phyloP scores from a whole-genome alignment of 2,888 invertebrate genomes.

The Euplagia quadripunctaria region DNA sequence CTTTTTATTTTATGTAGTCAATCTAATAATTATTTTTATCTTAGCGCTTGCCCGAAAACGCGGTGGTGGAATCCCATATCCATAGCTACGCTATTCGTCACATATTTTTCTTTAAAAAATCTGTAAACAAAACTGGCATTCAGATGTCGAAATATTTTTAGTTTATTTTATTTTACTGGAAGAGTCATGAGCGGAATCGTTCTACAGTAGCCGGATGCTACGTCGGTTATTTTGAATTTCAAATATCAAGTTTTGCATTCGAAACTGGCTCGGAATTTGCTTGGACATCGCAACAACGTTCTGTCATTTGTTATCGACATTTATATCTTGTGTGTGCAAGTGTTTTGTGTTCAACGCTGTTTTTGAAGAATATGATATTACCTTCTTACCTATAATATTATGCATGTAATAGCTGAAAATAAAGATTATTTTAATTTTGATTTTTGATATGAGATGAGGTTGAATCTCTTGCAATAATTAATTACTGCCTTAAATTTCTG shows the following conservation, averaged over 20 bases:
- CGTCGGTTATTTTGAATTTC: constrained; percentile 83
- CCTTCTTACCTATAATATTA: too few relatives aligned
- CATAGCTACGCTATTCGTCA: not conserved
- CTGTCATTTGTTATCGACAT: constrained; percentile 62
- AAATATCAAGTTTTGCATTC: constrained; percentile 84
- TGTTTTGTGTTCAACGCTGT: constrained; percentile 31
- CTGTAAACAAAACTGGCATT: constrained; percentile 66
- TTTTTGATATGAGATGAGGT: not conserved
- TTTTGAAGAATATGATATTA: not conserved
- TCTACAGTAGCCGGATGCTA: constrained; percentile 61
- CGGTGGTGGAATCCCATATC: too few relatives aligned
- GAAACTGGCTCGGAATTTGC: constrained; percentile 74
- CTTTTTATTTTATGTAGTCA: too few relatives aligned
- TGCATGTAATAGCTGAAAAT: too few relatives aligned
- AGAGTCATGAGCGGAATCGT: constrained; percentile 73
- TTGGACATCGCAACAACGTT: constrained; percentile 70
- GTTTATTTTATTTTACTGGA: constrained; percentile 77
- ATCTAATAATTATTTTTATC: too few relatives aligned
- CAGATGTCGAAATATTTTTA: constrained; percentile 68
- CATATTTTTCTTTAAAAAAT: not conserved
- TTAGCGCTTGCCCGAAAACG: too few relatives aligned
- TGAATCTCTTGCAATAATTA: too few relatives aligned
- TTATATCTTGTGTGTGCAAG: constrained; percentile 55
- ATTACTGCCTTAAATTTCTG: too few relatives aligned
- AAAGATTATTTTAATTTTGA: too few relatives aligned